Percentiles rank a stretch among this genome's conserved stretches.
phyloP scores from a whole-genome alignment of 2,888 invertebrate genomes.

The Macrophya alboannulata region DNA sequence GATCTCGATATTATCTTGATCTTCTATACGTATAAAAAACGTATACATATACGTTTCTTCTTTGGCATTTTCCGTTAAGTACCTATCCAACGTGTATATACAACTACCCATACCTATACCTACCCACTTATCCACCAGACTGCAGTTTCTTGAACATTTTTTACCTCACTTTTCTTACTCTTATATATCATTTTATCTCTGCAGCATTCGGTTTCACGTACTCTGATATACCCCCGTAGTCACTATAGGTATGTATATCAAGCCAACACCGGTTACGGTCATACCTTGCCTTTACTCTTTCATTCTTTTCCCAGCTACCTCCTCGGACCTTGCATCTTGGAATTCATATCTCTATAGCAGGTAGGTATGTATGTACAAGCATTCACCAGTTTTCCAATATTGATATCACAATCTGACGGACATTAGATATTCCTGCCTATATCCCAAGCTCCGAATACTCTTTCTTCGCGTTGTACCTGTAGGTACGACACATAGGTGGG shows the following conservation, averaged over 20 bases:
- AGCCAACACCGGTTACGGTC: background rate
- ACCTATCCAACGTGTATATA: background rate
- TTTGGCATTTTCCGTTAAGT: background rate
- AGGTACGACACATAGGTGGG: background rate
- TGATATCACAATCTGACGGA: conserved; percentile 47
- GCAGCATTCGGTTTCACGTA: background rate
- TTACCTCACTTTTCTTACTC: background rate
- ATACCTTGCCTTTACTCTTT: background rate
- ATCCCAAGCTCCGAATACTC: background rate
- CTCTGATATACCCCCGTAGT: background rate
- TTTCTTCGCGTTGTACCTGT: conserved; percentile 15
- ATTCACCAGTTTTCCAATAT: conserved; percentile 47
- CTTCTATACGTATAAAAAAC: background rate
- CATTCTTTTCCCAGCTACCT: background rate
- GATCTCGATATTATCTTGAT: conserved; percentile 29
- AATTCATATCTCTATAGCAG: conserved; percentile 23
- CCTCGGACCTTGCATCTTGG: background rate
- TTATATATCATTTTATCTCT: background rate
- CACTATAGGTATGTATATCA: background rate
- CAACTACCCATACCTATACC: too few species aligned
- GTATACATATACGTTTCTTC: background rate
- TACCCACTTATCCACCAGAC: background rate
- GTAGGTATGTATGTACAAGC: too few species aligned
- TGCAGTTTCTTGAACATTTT: background rate
- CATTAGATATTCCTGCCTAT: conserved; percentile 37